Evolutionary conservation across 2,113 vertebrate species (phyloP).

Genomic region (Hoplias malabaricus): DNA sequence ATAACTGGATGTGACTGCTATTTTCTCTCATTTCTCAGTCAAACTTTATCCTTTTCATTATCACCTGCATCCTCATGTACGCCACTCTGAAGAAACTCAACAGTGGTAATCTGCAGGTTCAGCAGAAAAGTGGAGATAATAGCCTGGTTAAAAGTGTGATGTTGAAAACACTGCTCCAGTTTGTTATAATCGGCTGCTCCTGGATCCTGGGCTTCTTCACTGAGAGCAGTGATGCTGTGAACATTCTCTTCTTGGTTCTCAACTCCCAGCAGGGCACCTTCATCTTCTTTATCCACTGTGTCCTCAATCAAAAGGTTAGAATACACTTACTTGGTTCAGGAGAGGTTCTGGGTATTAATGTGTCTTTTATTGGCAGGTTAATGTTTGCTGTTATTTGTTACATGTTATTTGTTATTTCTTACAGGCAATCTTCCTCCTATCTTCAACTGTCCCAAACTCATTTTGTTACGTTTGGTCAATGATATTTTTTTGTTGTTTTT

Average conservation of each 20-base stretch:
- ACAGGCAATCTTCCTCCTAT: no score
- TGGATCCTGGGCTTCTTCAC: conserved; percentile 33
- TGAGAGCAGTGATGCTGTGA: not conserved
- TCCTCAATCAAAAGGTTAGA: conserved; percentile 32
- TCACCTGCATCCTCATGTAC: not conserved
- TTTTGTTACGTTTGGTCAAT: no score
- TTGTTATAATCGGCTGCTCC: conserved; percentile 6
- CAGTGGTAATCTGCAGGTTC: not conserved
- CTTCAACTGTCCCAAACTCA: no score
- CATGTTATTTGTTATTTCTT: no score
- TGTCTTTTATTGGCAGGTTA: no score
- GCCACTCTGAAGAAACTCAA: not conserved
- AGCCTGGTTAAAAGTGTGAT: not conserved
- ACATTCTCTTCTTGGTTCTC: not conserved
- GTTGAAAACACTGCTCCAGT: conserved; percentile 10
- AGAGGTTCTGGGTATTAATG: no score
- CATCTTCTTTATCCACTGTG: conserved; percentile 33
- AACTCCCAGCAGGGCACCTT: conserved; percentile 37
- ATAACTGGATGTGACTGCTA: not conserved
- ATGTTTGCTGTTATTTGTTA: no score
- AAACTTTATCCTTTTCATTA: not conserved
- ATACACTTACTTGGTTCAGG: no score
- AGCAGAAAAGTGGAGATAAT: not conserved
- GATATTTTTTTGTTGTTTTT: no score
- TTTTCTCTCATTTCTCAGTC: not conserved